Percentiles rank a stretch among this genome's conserved stretches.
phyloP scores from a whole-genome alignment of 1,140 invertebrate genomes.

The Trachymyrmex septentrionalis region DNA sequence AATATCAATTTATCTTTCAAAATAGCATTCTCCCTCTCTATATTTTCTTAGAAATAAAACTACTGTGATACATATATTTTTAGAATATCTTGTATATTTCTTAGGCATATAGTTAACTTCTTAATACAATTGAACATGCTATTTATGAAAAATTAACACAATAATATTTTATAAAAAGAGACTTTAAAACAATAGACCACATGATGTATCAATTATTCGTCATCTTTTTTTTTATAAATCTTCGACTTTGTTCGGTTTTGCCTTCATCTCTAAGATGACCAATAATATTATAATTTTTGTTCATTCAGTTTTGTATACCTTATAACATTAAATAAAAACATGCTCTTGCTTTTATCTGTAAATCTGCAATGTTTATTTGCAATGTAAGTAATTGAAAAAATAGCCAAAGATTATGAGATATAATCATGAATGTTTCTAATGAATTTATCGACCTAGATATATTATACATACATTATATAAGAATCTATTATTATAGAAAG shows the following conservation, averaged over 20 bases:
- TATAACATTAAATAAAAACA: conserved; percentile 30
- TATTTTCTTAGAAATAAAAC: conserved; percentile 13
- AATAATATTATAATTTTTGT: conserved; percentile 27
- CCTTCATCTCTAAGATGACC: neutral
- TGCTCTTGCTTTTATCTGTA: conserved; percentile 8
- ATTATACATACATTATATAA: neutral
- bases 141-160: conserved; percentile 46
- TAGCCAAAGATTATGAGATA: neutral
- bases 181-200: neutral
- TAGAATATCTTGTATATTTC: conserved; percentile 45
- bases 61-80: conserved; percentile 22
- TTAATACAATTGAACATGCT: conserved; percentile 31
- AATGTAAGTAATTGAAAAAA: conserved; percentile 24
- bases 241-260: neutral
- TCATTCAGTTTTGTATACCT: neutral
- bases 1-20: neutral
- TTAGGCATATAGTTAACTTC: conserved; percentile 38
- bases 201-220: conserved; percentile 11
- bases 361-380: conserved; percentile 26
- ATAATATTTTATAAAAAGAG: conserved; percentile 36
- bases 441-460: neutral
- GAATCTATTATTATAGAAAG: neutral
- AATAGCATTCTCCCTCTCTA: neutral
- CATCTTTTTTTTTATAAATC: conserved; percentile 26
- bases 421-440: conserved; percentile 2